Percentiles rank a stretch among this genome's conserved stretches.
Evolutionary conservation across 2,113 vertebrate genomes (phyloP).

Genomic region (Silurus meridionalis): DNA sequence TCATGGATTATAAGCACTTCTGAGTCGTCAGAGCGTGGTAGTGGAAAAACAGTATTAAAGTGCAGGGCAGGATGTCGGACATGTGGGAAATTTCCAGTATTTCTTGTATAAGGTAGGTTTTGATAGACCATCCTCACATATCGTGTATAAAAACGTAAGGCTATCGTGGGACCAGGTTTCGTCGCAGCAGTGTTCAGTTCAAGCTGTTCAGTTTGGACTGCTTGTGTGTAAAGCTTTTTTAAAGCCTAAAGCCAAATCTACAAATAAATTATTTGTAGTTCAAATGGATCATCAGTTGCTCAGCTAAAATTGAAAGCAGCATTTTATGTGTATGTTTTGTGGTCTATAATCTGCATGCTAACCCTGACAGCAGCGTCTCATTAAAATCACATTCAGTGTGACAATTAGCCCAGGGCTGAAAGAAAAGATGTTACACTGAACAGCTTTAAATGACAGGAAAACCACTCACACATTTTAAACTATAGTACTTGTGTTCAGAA

Average conservation of each 20-base stretch:
- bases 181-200: not conserved
- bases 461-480: not conserved
- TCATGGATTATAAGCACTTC: constrained; percentile 23
- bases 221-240: not conserved
- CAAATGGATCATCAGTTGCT: not conserved
- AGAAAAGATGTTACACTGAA: not conserved
- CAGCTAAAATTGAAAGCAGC: not conserved
- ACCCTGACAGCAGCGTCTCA: not conserved
- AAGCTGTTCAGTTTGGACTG: not conserved
- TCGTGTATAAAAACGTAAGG: not conserved
- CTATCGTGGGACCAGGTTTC: not conserved
- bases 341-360: not conserved
- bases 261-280: not conserved
- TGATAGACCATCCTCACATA: not conserved
- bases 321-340: not conserved
- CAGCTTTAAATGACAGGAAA: not conserved
- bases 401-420: not conserved
- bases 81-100: constrained; percentile 3
- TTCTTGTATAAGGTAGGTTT: not conserved
- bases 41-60: constrained; percentile 6
- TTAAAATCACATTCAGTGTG: constrained; percentile 19
- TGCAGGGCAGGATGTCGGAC: not conserved
- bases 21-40: constrained; percentile 14
- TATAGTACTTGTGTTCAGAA: not conserved
- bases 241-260: not conserved